Percentiles rank a stretch among this genome's conserved stretches.
Evolutionary conservation across 2,888 invertebrate species (phyloP).

Genomic region (Odontocerum albicorne): DNA sequence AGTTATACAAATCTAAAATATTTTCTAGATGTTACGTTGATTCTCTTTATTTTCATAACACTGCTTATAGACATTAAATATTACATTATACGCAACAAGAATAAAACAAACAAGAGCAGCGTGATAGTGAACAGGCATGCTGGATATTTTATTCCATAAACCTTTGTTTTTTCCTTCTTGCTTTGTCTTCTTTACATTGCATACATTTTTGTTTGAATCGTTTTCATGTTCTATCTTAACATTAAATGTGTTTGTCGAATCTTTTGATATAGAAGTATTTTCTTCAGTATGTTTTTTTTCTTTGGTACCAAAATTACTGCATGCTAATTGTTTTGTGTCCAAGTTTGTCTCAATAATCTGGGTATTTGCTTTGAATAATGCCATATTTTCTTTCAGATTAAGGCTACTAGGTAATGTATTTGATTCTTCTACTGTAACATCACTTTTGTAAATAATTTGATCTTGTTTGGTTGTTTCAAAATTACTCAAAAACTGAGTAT

Average conservation of each 20-base stretch:
- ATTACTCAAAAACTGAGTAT: background rate
- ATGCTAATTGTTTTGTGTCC: too few species aligned
- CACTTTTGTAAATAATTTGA: constrained; percentile 28
- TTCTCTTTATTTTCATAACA: constrained; percentile 4
- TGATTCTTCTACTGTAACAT: constrained; percentile 38
- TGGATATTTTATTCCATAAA: constrained; percentile 49
- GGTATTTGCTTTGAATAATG: too few species aligned
- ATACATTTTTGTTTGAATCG: background rate
- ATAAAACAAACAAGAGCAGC: constrained; percentile 55
- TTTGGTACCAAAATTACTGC: too few species aligned
- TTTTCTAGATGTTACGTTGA: too few species aligned
- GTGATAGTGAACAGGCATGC: constrained; percentile 58
- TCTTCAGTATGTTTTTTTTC: too few species aligned
- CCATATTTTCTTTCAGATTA: too few species aligned
- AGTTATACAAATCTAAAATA: too few species aligned
- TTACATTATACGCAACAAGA: constrained; percentile 57
- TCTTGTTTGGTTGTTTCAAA: background rate
- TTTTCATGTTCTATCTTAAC: constrained; percentile 41
- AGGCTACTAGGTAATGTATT: constrained; percentile 37
- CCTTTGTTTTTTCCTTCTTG: constrained; percentile 39
- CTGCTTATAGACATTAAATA: constrained; percentile 55
- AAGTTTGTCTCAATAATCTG: too few species aligned
- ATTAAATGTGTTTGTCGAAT: too few species aligned
- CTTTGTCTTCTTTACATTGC: background rate
- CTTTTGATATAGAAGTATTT: too few species aligned